Percentiles rank a stretch among this genome's conserved stretches.
These are phyloP conservation scores for Gallinago stenura DNA, from an alignment of 2,797 vertebrate genomes.

Conservation along the genomic window DNA sequence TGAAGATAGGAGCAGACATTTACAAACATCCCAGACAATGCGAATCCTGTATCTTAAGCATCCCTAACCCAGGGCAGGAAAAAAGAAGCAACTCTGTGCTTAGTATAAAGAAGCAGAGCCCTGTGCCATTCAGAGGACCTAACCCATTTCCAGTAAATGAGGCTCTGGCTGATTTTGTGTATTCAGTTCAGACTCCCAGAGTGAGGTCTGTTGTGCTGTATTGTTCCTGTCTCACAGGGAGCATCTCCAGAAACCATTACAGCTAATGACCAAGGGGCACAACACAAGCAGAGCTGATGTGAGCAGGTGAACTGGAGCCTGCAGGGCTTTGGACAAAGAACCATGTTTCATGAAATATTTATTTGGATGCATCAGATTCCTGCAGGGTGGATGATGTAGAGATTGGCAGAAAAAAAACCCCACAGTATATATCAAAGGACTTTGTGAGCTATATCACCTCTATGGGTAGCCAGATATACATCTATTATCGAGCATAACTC, in stretches of 20 bases:
- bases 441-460: not conserved
- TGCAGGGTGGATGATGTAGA: not conserved
- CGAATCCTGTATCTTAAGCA: not conserved
- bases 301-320: not conserved
- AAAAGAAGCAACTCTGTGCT: not conserved
- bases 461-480: not conserved
- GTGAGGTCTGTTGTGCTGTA: not conserved
- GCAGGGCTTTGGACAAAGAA: not conserved
- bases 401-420: not conserved
- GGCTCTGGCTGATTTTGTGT: not conserved
- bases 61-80: not conserved
- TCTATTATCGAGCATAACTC: not conserved
- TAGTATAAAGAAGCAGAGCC: not conserved
- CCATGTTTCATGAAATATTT: not conserved
- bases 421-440: not conserved
- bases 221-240: not conserved
- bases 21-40: not conserved
- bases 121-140: not conserved
- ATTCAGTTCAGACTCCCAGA: not conserved
- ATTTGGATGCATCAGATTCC: not conserved
- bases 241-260: not conserved
- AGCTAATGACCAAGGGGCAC: rapidly evolving
- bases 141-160: not conserved
- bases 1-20: not conserved
- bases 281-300: not conserved